Conservation (phyloP, 2,797 vertebrate species). For the Crax fasciolata region DNA sequence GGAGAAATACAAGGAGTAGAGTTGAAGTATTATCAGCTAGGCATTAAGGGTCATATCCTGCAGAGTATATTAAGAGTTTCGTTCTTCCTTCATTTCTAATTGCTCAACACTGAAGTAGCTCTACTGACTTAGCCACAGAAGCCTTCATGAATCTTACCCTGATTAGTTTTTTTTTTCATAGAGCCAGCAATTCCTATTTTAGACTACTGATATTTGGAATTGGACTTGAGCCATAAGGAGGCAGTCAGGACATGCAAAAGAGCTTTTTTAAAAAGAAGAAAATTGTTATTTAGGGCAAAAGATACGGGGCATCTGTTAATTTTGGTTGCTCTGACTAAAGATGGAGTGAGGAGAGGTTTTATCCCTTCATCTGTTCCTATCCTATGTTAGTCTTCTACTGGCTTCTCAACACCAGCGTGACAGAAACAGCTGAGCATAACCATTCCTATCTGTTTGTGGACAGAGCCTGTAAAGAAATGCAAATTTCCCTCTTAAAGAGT, state of each 20-base stretch:
- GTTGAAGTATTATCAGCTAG: background rate
- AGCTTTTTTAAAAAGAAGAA: background rate
- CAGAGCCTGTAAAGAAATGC: background rate
- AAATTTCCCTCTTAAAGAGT: background rate
- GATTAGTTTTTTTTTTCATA: background rate
- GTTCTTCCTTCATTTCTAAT: slow-evolving; percentile 29
- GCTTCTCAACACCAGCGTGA: background rate
- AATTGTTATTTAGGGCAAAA: background rate
- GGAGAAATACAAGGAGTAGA: background rate
- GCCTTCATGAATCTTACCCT: background rate
- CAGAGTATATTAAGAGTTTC: background rate
- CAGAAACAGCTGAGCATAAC: background rate
- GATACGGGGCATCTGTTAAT: background rate
- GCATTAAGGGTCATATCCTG: slow-evolving; percentile 25
- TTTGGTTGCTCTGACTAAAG: background rate
- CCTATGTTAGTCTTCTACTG: background rate
- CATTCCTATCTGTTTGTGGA: background rate
- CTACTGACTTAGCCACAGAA: background rate
- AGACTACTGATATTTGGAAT: background rate
- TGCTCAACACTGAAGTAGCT: background rate
- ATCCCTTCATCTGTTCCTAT: background rate
- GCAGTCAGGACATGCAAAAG: background rate
- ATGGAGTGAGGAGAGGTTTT: background rate
- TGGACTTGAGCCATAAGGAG: background rate
- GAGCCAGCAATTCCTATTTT: background rate